Conservation (phyloP, 2,113 vertebrate genomes). For the Carassius gibelio region DNA sequence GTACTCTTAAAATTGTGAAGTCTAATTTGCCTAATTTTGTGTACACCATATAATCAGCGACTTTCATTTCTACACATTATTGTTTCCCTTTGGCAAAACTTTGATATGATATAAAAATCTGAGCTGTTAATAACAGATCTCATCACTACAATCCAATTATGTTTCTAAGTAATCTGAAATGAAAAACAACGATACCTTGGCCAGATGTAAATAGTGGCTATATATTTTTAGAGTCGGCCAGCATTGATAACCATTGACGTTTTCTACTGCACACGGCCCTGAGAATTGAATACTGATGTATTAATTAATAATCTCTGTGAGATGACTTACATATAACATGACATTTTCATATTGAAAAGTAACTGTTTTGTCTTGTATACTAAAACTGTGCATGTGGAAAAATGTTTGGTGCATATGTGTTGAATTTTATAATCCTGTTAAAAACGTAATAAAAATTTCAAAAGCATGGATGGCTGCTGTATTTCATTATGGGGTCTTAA, state of each 20-base stretch:
- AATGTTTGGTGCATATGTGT: constrained; percentile 81
- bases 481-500: not conserved
- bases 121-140: constrained; percentile 24
- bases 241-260: constrained; percentile 66
- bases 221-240: constrained; percentile 75
- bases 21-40: constrained; percentile 34
- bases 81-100: constrained; percentile 34
- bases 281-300: constrained; percentile 79
- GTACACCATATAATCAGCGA: constrained; percentile 28
- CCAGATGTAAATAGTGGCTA: constrained; percentile 74
- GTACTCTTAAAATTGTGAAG: constrained; percentile 37
- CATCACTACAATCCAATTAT: constrained; percentile 18
- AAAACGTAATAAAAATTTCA: constrained; percentile 80
- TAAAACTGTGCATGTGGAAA: constrained; percentile 89
- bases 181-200: constrained; percentile 47
- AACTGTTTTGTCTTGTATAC: constrained; percentile 90
- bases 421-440: constrained; percentile 77
- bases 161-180: constrained; percentile 36
- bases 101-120: constrained; percentile 38
- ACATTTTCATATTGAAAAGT: constrained; percentile 99
- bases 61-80: constrained; percentile 30
- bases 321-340: constrained; percentile 79
- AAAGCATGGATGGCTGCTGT: constrained; percentile 57
- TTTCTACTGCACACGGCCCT: constrained; percentile 70
- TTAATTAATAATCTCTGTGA: constrained; percentile 91